Percentiles rank a stretch among this genome's conserved stretches.
Conservation (phyloP, 2,888 invertebrate genomes). For the Candidula unifasciata region DNA sequence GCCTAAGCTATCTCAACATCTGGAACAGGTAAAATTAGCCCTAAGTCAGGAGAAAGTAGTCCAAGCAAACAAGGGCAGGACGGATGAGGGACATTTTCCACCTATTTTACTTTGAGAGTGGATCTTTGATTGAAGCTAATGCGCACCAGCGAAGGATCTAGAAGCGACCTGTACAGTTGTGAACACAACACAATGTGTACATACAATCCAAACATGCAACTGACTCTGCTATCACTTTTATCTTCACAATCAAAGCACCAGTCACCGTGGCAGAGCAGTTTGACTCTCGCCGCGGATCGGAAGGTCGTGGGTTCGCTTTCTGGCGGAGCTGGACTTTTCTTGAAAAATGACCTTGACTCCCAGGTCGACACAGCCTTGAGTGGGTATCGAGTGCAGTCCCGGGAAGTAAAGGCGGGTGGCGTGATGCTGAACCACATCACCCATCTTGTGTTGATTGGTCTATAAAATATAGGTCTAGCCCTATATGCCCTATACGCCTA, state of each 20-base stretch:
- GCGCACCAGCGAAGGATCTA: not conserved
- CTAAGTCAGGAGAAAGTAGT: slow-evolving; percentile 11
- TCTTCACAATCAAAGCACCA: not conserved
- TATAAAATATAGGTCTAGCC: no score
- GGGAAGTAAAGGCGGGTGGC: no score
- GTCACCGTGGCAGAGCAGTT: no score
- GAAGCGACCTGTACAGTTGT: not conserved
- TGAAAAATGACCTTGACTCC: no score
- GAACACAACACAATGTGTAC: not conserved
- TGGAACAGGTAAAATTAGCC: slow-evolving; percentile 21
- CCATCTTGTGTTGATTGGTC: no score
- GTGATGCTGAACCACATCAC: no score
- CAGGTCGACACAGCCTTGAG: no score
- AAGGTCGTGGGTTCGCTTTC: no score
- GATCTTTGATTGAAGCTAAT: not conserved
- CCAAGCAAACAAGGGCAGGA: not conserved
- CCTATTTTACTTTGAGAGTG: not conserved
- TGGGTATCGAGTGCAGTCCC: no score
- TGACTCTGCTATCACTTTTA: not conserved
- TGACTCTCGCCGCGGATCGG: no score
- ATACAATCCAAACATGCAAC: not conserved
- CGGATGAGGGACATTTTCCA: not conserved
- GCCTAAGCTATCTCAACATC: slow-evolving; percentile 24
- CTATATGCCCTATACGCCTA: no score
- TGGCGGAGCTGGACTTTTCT: no score